phyloP scores from a whole-genome alignment of 2,888 invertebrate species.

The Steromphala cineraria region DNA sequence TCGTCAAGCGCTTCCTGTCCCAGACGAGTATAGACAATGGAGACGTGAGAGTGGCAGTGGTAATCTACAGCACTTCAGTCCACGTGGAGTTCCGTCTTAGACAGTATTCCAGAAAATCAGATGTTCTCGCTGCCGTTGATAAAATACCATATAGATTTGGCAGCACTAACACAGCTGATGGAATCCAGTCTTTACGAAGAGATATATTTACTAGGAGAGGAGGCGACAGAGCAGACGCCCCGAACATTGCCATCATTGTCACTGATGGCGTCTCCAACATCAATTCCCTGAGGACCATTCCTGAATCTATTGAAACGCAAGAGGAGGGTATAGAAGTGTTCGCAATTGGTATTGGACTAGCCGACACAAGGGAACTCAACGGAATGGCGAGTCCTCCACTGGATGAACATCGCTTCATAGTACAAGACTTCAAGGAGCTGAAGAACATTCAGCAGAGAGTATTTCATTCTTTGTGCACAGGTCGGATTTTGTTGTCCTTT shows the following conservation, averaged over 20 bases:
- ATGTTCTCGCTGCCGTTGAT: constrained; percentile 53
- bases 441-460: constrained; percentile 25
- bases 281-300: constrained; percentile 61
- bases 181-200: constrained; percentile 55
- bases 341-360: constrained; percentile 53
- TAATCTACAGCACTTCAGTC: constrained; percentile 57
- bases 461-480: constrained; percentile 36
- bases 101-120: constrained; percentile 39
- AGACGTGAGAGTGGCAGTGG: constrained; percentile 58
- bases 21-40: constrained; percentile 54
- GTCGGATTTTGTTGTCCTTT: constrained; percentile 16
- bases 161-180: constrained; percentile 69
- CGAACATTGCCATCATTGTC: constrained; percentile 62
- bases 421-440: constrained; percentile 38
- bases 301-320: constrained; percentile 55
- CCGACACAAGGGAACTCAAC: constrained; percentile 55
- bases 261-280: constrained; percentile 70
- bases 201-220: constrained; percentile 52
- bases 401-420: constrained; percentile 48
- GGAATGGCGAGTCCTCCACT: constrained; percentile 53
- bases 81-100: constrained; percentile 56
- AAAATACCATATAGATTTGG: constrained; percentile 58
- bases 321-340: constrained; percentile 41
- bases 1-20: constrained; percentile 42
- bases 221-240: constrained; percentile 61